A percentile compares a stretch with the other conserved stretches of the same genome.
Evolutionary conservation across 2,797 vertebrate species (phyloP).

Genomic region (Scleropages formosus): DNA sequence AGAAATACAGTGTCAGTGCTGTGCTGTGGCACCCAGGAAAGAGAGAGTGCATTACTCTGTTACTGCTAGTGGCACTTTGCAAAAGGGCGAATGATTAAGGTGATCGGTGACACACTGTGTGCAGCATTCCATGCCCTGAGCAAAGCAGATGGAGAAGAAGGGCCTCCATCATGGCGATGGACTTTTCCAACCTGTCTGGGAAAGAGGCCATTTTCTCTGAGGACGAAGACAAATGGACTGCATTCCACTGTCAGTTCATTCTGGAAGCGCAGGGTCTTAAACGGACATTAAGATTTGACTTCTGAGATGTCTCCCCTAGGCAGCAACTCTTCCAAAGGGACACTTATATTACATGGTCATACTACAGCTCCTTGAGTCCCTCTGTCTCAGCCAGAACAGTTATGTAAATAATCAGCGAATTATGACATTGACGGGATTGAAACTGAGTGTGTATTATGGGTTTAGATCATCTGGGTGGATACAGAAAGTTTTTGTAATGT

Average conservation of each 20-base stretch:
- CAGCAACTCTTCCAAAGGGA: conserved; percentile 55
- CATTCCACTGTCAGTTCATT: conserved; percentile 52
- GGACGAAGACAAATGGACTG: conserved; percentile 59
- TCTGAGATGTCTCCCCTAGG: conserved; percentile 55
- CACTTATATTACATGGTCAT: conserved; percentile 47
- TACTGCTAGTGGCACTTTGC: conserved; percentile 3
- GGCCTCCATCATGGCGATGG: conserved; percentile 65
- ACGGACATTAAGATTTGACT: conserved; percentile 62
- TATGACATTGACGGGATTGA: no score
- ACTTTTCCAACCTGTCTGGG: conserved; percentile 52
- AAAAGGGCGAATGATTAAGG: conserved; percentile 8
- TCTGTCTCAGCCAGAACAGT: no score
- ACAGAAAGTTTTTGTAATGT: no score
- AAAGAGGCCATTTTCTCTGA: conserved; percentile 53
- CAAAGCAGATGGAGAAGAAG: conserved; percentile 45
- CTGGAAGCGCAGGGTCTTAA: conserved; percentile 63
- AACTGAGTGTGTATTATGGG: no score
- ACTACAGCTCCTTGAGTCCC: conserved; percentile 20
- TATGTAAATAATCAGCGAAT: no score
- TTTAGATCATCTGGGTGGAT: no score
- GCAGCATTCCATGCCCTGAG: background rate
- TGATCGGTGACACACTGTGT: conserved; percentile 11
- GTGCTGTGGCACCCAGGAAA: background rate
- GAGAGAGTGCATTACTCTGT: background rate
- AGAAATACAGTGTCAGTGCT: no score